These are phyloP conservation scores for Brassicogethes aeneus DNA, from an alignment of 2,888 invertebrate species.

Conservation along the genomic window DNA sequence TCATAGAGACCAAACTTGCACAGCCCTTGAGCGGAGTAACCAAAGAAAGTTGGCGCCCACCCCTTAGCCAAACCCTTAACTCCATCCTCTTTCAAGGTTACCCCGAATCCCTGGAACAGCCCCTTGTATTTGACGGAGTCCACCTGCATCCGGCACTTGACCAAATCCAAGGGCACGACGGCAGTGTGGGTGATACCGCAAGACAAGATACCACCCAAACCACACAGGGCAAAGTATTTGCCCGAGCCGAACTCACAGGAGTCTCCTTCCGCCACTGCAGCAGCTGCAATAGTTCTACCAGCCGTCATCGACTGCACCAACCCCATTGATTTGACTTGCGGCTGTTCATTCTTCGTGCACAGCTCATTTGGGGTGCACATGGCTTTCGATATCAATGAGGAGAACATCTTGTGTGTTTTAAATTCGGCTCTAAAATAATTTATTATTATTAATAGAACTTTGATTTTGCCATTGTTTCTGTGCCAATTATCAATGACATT, in stretches of 20 bases:
- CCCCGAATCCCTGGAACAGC: slow-evolving; percentile 74
- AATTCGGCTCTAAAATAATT: slow-evolving; percentile 4
- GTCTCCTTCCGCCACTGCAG: slow-evolving; percentile 27
- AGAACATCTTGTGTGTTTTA: slow-evolving; percentile 20
- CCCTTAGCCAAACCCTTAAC: slow-evolving; percentile 79
- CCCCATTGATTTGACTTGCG: slow-evolving; percentile 16
- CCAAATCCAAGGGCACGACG: slow-evolving; percentile 91
- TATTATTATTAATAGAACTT: neutral
- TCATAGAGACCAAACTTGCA: slow-evolving; percentile 99
- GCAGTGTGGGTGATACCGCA: slow-evolving; percentile 89
- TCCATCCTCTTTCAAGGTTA: slow-evolving; percentile 84
- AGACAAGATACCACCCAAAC: slow-evolving; percentile 66
- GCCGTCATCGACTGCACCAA: slow-evolving; percentile 34
- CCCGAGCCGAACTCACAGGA: slow-evolving; percentile 81
- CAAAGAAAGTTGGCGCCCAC: slow-evolving; percentile 97
- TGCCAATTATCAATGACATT: neutral
- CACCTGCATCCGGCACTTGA: slow-evolving; percentile 92
- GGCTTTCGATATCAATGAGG: slow-evolving; percentile 27
- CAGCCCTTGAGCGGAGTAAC: slow-evolving; percentile 90
- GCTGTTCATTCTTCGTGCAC: slow-evolving; percentile 9
- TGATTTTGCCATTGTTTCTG: neutral
- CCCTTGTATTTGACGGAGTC: slow-evolving; percentile 91
- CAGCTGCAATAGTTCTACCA: slow-evolving; percentile 34
- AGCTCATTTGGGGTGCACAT: slow-evolving; percentile 22
- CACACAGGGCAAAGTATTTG: slow-evolving; percentile 89